Evolutionary conservation across 1,140 invertebrate species (phyloP), one percentile per base, ranked within the genome.

Genomic region (Belonocnema kinseyi): DNA sequence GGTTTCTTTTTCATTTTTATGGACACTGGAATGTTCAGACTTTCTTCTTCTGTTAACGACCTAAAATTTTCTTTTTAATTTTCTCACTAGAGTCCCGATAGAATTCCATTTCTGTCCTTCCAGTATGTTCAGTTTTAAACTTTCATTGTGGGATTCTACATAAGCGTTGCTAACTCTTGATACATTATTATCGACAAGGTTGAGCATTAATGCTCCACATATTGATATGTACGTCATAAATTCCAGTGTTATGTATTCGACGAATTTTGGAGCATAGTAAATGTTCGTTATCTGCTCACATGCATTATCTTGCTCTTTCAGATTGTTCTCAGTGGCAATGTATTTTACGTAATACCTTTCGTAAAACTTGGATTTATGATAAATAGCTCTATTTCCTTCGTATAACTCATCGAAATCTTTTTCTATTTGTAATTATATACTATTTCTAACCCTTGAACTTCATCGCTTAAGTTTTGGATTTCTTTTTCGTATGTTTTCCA

Each of bases 161-260:
- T 76, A 80, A 4, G 76, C 76, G 46, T 80, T 80, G n/a, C 50
- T 77, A 8, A 80, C n/a, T 75, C 76, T 26, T 46, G 79, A 74
- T 56, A 77, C 0, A 33, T 33, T 73, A 51, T 13, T 5, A 56
- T 66, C 74, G 3, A 79, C n/a, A 0, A 72, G 1, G 61, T 80
- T 54, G 11, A 80, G 17, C 52, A 72, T 13, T 26, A 77, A 19
- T 1, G 66, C 19, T 14, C 66, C 72, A 76, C 79, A 80, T 14
- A 73, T 50, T 51, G 73, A 14, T 14, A 72, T 53, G 16, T 80
- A 77, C 6, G 79, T 73, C 76, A 80, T 73, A 52, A 66, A 75
- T 19, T 52, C 72, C 4, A 17, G 26, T 16, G 73, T 19, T 2
- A 80, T 7, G 16, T 80, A 50, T 33, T 77, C 50, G 0, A 73